Conservation (phyloP, 2,797 vertebrate species). For the Florisuga fusca region DNA sequence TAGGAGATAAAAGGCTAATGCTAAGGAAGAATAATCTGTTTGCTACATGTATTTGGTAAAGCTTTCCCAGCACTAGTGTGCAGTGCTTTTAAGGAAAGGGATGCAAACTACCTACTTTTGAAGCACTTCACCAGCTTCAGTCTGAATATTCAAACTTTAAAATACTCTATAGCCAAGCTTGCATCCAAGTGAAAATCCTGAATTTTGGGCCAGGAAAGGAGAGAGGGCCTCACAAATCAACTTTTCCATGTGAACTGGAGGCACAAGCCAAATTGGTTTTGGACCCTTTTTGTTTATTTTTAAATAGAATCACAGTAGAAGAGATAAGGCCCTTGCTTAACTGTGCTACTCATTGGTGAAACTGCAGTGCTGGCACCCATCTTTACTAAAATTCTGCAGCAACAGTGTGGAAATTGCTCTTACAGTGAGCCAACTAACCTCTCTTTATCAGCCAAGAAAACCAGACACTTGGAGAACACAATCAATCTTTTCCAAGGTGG, state of each 20-base stretch:
- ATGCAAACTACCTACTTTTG: background rate
- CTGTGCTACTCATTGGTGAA: background rate
- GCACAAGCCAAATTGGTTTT: background rate
- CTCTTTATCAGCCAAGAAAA: background rate
- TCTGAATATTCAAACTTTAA: background rate
- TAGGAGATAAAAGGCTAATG: background rate
- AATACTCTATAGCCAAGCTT: background rate
- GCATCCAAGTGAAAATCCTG: background rate
- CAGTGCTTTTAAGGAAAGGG: background rate
- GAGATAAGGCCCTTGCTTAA: background rate
- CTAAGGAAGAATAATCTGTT: background rate
- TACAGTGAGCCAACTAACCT: background rate
- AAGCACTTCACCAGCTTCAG: background rate
- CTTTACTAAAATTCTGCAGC: background rate
- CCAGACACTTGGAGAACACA: background rate
- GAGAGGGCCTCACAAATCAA: background rate
- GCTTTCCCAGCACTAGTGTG: background rate
- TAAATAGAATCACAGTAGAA: background rate
- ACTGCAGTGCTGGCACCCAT: background rate
- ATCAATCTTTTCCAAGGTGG: conserved; percentile 18
- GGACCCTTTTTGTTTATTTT: background rate
- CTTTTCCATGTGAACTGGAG: background rate
- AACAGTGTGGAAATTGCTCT: conserved; percentile 18
- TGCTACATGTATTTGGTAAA: background rate
- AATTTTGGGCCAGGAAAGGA: background rate